Evolutionary conservation across 2,113 vertebrate species (phyloP), one percentile per base, ranked within the genome.

Genomic region (Lophura nycthemera): DNA sequence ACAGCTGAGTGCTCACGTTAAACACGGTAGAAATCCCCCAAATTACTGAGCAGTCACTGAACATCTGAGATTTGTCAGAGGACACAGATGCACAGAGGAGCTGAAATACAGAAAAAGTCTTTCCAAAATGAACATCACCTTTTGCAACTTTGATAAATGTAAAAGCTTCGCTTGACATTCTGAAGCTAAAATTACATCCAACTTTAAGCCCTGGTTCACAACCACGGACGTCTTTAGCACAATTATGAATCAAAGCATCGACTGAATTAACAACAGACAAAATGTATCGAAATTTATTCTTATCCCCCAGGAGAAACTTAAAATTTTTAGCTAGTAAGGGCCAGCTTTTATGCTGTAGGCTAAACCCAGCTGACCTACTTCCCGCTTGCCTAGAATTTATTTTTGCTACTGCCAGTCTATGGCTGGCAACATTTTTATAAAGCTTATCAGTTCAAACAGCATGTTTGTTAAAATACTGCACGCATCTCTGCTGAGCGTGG

Each of bases 311-410:
- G 92, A 93, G 76, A 92, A 89, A 29, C 77, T 71, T 76, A 56
- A 71, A 40, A 73, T 64, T 61, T 81, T 34, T 66, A 95, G 83
- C 78, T 64, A 74, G 60, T 32, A 70, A 86, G 83, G 93, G 88
- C 73, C 78, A 87, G 84, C 90, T 91, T 90, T 91, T 86, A 56
- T 60, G 90, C 93, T 94, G 76, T 34, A 93, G 95, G 94, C 92
- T 87, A 91, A 95, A 92, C 90, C 86, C 90, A 94, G 92, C 86
- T 96, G 95, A 97, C 96, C 94, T 85, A 97, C 65, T 94, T 96
- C 92, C 71, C 43, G 74, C 90, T 69, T 76, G 90, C 88, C 73
- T 89, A 32, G 45, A 52, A 84, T 95, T 93, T 96, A 95, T 96
- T 97, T 96, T 95, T 94, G 88, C 86, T 93, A 13, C 78, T 91